These are phyloP conservation scores for Diadegma fenestrale DNA, from an alignment of 2,888 invertebrate species.

Conservation along the genomic window DNA sequence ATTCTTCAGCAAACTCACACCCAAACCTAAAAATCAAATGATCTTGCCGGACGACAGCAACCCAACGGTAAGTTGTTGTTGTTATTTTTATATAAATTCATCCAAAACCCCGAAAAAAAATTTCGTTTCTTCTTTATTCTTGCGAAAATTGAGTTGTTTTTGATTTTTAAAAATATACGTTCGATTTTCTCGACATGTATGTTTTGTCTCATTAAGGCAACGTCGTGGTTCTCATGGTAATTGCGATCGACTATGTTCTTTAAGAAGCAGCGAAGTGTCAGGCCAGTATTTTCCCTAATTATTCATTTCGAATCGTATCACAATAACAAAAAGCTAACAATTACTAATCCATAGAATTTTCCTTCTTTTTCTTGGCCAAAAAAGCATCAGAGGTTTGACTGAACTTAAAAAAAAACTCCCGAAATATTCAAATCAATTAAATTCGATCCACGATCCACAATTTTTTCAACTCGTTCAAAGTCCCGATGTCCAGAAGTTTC, in stretches of 20 bases:
- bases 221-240: conserved; percentile 81
- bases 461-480: no score
- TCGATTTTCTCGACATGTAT: conserved; percentile 55
- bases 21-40: conserved; percentile 97
- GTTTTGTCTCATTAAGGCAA: conserved; percentile 81
- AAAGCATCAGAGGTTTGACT: neutral
- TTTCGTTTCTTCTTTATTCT: neutral
- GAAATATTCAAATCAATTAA: no score
- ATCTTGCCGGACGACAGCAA: conserved; percentile 97
- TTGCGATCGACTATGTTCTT: conserved; percentile 74
- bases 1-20: conserved; percentile 92
- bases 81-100: neutral
- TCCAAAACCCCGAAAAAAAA: neutral
- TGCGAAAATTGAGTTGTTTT: neutral
- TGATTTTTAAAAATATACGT: neutral
- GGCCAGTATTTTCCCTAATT: conserved; percentile 77
- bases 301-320: conserved; percentile 55
- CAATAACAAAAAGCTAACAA: conserved; percentile 27
- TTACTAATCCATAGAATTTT: conserved; percentile 37
- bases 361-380: neutral
- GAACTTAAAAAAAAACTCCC: neutral
- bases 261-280: conserved; percentile 72
- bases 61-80: conserved; percentile 91
- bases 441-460: no score
- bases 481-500: no score